Evolutionary conservation across 2,888 invertebrate genomes (phyloP).

Genomic region (Lutraria lutraria): DNA sequence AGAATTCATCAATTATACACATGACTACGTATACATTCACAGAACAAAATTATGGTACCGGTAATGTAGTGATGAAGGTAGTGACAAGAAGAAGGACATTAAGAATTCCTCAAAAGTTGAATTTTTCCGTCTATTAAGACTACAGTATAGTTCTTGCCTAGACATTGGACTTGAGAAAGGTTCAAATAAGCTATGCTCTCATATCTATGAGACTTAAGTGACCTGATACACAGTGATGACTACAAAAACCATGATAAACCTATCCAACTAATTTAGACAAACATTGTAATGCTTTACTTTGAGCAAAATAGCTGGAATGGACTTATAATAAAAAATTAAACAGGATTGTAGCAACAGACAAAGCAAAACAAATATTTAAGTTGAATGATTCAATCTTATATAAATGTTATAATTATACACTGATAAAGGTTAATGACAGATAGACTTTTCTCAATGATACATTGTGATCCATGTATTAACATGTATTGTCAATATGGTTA

Average conservation of each 20-base stretch:
- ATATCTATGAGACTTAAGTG: not conserved
- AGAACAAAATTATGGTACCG: too few relatives aligned
- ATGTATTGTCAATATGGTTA: not conserved
- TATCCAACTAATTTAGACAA: not conserved
- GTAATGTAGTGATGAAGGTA: not conserved
- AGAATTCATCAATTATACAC: too few relatives aligned
- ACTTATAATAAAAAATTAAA: not conserved
- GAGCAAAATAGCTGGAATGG: constrained; percentile 20
- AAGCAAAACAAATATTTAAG: not conserved
- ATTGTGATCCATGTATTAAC: not conserved
- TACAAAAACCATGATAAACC: not conserved
- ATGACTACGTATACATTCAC: too few relatives aligned
- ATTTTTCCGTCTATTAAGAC: not conserved
- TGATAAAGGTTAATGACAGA: not conserved
- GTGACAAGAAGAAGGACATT: not conserved
- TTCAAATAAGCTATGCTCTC: not conserved
- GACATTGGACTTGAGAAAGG: not conserved
- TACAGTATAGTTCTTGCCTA: not conserved
- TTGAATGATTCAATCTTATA: not conserved
- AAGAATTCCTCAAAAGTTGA: not conserved
- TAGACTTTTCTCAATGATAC: not conserved
- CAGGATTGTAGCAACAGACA: not conserved
- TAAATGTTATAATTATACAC: not conserved
- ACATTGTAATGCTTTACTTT: not conserved
- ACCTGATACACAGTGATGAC: not conserved